Conservation (phyloP, 1,140 invertebrate genomes). For the Homalodisca vitripennis region DNA sequence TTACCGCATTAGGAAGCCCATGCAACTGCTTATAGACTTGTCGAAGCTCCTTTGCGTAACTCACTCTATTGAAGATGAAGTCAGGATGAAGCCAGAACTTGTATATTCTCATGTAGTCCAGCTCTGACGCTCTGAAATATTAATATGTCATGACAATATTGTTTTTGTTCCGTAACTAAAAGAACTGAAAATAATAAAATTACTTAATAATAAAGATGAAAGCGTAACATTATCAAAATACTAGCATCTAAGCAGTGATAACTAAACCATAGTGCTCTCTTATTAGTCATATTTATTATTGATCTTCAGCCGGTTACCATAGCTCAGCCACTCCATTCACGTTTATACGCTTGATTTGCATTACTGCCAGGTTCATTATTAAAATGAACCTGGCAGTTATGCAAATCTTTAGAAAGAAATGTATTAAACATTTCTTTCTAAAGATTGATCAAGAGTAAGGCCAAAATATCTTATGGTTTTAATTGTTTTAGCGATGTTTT, state of each 20-base stretch:
- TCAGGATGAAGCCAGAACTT: conserved; percentile 38
- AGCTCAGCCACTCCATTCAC: too few relatives aligned
- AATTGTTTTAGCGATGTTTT: too few relatives aligned
- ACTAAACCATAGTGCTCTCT: too few relatives aligned
- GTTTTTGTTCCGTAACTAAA: too few relatives aligned
- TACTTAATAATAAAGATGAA: background rate
- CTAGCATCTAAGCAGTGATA: background rate
- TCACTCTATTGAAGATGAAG: conserved; percentile 33
- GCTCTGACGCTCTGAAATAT: conserved; percentile 35
- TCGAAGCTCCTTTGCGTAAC: conserved; percentile 34
- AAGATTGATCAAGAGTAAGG: too few relatives aligned
- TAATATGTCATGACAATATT: background rate
- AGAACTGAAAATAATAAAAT: background rate
- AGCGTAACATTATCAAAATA: background rate
- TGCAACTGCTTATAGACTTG: conserved; percentile 38
- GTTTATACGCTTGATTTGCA: too few relatives aligned
- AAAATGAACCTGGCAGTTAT: too few relatives aligned
- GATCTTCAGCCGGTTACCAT: too few relatives aligned
- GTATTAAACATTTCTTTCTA: too few relatives aligned
- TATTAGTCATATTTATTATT: background rate
- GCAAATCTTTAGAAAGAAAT: too few relatives aligned
- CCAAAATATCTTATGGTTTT: too few relatives aligned
- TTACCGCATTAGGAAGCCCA: conserved; percentile 38
- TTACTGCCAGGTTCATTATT: too few relatives aligned
- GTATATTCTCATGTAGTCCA: conserved; percentile 37